These are phyloP conservation scores for Ophraella communa DNA, from an alignment of 2,888 invertebrate genomes.

Conservation along the genomic window DNA sequence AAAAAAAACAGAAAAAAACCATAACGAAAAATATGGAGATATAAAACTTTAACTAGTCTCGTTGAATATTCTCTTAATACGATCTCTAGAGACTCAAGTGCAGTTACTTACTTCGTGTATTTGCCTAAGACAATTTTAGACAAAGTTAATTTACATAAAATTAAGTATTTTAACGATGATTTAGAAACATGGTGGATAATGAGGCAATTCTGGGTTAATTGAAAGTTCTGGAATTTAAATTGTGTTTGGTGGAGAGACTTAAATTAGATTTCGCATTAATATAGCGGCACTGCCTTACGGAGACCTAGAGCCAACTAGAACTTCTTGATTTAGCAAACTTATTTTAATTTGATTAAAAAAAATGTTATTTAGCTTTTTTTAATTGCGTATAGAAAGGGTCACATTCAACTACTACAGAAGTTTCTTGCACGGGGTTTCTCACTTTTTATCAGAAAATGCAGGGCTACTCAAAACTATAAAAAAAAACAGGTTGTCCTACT, in stretches of 20 bases:
- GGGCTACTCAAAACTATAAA: too few relatives aligned
- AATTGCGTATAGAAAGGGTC: too few relatives aligned
- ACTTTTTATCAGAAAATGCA: too few relatives aligned
- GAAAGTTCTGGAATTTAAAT: not conserved
- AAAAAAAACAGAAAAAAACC: not conserved
- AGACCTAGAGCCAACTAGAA: not conserved
- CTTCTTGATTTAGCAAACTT: not conserved
- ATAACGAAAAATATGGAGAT: not conserved
- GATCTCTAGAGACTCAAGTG: conserved; percentile 1
- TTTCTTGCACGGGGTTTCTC: too few relatives aligned
- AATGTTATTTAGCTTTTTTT: too few relatives aligned
- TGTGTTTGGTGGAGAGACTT: not conserved
- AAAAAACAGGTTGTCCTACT: too few relatives aligned
- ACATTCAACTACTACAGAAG: too few relatives aligned
- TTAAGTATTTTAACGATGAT: conserved; percentile 7
- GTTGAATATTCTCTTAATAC: conserved; percentile 2
- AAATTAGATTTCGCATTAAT: not conserved
- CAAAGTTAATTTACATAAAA: conserved; percentile 26
- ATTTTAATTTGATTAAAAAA: not conserved
- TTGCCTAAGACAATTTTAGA: conserved; percentile 18
- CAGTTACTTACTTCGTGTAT: conserved; percentile 12
- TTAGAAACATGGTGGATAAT: conserved; percentile 5
- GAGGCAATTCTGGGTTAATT: conserved; percentile 3
- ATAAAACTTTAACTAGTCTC: conserved; percentile 1
- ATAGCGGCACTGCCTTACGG: not conserved